Evolutionary conservation across 2,113 vertebrate species (phyloP).

Genomic region (Centropus unirufus): DNA sequence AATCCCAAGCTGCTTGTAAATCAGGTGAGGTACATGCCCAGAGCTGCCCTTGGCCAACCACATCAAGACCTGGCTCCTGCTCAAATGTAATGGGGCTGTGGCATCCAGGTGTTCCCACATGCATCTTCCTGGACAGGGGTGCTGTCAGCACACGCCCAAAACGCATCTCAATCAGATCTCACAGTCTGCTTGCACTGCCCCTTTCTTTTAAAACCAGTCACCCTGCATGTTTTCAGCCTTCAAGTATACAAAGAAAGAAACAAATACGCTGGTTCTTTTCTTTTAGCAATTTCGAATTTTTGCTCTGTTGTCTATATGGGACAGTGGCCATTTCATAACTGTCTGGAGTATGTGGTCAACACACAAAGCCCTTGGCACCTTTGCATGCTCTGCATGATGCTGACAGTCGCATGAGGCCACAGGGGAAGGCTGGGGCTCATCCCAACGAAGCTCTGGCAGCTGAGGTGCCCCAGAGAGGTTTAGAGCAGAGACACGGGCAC

Average conservation of each 20-base stretch:
- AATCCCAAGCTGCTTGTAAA: not conserved
- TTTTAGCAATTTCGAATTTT: not conserved
- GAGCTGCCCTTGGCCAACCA: not conserved
- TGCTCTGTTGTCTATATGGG: not conserved
- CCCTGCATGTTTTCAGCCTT: not conserved
- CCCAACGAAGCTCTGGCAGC: not conserved
- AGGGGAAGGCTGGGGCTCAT: not conserved
- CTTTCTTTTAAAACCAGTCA: not conserved
- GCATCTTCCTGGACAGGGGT: rapidly evolving
- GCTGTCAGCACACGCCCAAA: not conserved
- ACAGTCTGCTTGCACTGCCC: not conserved
- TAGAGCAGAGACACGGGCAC: not conserved
- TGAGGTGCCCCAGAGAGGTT: not conserved
- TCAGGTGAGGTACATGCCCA: not conserved
- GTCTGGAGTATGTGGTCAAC: rapidly evolving
- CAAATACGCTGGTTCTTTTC: not conserved
- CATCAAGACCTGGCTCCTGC: not conserved
- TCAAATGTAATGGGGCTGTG: not conserved
- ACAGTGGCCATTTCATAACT: not conserved
- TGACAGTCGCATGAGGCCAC: not conserved
- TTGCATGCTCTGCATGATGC: not conserved
- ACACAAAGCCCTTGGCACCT: not conserved
- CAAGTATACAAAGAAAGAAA: not conserved
- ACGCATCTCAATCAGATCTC: rapidly evolving
- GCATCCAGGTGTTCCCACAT: not conserved